Base-by-base conservation (phyloP, 2,888 invertebrate genomes). In the Lasiommata megera region DNA sequence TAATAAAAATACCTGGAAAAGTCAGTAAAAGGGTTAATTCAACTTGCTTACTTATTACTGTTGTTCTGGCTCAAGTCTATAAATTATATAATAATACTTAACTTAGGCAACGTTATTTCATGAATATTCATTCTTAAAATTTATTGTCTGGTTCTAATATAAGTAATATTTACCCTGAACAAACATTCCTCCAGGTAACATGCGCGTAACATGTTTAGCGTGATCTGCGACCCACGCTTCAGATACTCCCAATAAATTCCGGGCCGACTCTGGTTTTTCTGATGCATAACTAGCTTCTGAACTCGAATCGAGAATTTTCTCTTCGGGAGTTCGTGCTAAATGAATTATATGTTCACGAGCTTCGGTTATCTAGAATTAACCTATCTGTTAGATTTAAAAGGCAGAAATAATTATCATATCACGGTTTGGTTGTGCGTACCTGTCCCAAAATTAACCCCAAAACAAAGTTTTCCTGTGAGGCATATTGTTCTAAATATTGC, bases 171-270 rank as follows among this genome's bases (percentile, higher is more conserved):
- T 63, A 82, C 95, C 98, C 75, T 97, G 91, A 47, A 98, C 95
- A 83, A 94, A 94, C 92, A 97, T 94, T 44, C 97, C 98, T 40
- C 98, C 98, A 31, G 97, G 96, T 61, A 98, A 87, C 97, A 98
- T 97, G 81, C 96, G 93, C 1, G 95, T 95, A 0, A 96, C 96
- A 91, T 96, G 95, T 77, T 94, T 94, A 38, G 96, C 96, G 88
- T 97, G 97, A 73, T 96, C 95, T 0, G 94, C 94, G 2, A 96
- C 92, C 93, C 94, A 94, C 51, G 86, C 90, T 63, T 95, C 94
- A 23, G 94, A 93, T 53, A 95, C 88, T 62, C 92, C 93, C 16
- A 88, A 77, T 23, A 94, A 70, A 50, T 85, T 89, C 67, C 85
- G 88, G 18, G 92, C 84, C 37, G 74, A 76, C 50, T 85, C 91